A percentile compares a stretch with the other conserved stretches of the same genome.
These are phyloP conservation scores for Sebastolobus alascanus DNA, from an alignment of 2,797 vertebrate genomes.

Conservation along the genomic window DNA sequence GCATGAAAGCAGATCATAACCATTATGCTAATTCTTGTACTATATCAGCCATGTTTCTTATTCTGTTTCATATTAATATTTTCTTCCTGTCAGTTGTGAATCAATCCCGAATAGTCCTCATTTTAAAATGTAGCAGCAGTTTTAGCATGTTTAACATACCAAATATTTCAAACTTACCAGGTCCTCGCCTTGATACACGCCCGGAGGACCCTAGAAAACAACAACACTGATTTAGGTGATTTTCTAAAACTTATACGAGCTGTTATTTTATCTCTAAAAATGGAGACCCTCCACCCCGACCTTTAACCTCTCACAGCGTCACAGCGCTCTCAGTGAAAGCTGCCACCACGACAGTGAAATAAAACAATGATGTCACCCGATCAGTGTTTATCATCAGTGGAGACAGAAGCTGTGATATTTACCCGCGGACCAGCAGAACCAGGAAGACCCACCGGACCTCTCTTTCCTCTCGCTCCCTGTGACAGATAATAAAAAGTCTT, in stretches of 20 bases:
- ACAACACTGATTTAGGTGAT: not conserved
- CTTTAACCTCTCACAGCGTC: no score
- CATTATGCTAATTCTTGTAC: not conserved
- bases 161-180: conserved; percentile 77
- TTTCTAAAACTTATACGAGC: no score
- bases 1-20: no score
- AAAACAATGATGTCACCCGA: not conserved
- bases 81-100: not conserved
- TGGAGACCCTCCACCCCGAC: no score
- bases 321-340: not conserved
- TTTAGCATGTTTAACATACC: no score
- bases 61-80: not conserved
- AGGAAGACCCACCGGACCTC: conserved; percentile 89
- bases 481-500: not conserved
- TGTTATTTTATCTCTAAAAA: no score
- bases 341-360: not conserved
- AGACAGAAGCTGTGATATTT: conserved; percentile 65
- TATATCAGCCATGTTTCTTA: not conserved
- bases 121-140: not conserved
- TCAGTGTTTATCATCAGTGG: not conserved
- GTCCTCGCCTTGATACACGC: conserved; percentile 83
- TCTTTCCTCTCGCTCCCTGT: conserved; percentile 89
- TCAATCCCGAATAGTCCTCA: not conserved
- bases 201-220: conserved; percentile 78
- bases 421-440: conserved; percentile 91